Percentiles rank a stretch among this genome's conserved stretches.
phyloP scores from a whole-genome alignment of 2,888 invertebrate species.

The Synergus gifuensis region DNA sequence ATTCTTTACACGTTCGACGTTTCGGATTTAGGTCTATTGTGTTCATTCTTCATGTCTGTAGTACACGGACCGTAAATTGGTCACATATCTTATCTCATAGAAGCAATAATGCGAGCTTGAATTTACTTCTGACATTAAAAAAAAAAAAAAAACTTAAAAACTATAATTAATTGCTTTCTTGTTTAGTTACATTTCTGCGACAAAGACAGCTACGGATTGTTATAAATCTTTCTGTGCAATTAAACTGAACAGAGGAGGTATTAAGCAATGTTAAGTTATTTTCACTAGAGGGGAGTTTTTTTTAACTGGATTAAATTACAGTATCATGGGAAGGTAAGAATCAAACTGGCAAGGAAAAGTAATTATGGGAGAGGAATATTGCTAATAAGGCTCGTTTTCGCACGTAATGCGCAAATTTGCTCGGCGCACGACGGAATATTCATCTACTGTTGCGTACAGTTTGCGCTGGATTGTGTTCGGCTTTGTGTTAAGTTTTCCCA shows the following conservation, averaged over 20 bases:
- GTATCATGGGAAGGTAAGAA: background rate
- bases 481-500: slow-evolving; percentile 71
- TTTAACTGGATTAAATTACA: background rate
- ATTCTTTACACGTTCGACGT: too few species aligned
- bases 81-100: too few species aligned
- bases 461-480: slow-evolving; percentile 39
- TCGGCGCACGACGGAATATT: slow-evolving; percentile 43
- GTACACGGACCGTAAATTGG: too few species aligned
- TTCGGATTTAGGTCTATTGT: too few species aligned
- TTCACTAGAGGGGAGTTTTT: background rate
- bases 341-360: background rate
- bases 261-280: background rate
- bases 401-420: slow-evolving; percentile 26
- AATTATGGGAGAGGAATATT: slow-evolving; percentile 46
- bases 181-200: too few species aligned
- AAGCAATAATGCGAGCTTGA: too few species aligned
- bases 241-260: background rate
- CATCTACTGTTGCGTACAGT: slow-evolving; percentile 31
- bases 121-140: too few species aligned
- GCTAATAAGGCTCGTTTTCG: slow-evolving; percentile 48
- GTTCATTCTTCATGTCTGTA: too few species aligned
- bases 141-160: too few species aligned
- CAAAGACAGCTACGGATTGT: too few species aligned
- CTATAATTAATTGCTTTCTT: too few species aligned
- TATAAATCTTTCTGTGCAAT: too few species aligned